Evolutionary conservation across 2,113 vertebrate genomes (phyloP).

Genomic region (Scytalopus superciliaris): DNA sequence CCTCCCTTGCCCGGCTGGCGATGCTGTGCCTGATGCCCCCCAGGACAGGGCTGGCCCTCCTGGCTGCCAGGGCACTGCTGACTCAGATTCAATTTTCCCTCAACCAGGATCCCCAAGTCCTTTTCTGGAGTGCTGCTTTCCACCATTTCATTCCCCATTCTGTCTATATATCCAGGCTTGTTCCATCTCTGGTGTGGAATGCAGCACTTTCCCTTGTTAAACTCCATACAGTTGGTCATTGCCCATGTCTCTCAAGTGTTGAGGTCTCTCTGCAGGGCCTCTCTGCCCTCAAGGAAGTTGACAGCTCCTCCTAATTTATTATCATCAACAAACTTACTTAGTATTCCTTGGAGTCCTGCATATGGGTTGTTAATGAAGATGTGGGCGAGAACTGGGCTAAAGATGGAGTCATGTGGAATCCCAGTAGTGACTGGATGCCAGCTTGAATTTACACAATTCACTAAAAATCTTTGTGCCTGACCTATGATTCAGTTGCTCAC

Average conservation of each 20-base stretch:
- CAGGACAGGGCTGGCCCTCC: accelerated
- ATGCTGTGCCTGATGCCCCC: not conserved
- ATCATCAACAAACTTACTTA: not conserved
- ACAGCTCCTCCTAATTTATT: not conserved
- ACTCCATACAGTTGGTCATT: accelerated
- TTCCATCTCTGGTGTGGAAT: not conserved
- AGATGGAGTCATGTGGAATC: not conserved
- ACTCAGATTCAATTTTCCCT: accelerated
- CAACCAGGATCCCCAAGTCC: accelerated
- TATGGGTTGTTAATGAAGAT: not conserved
- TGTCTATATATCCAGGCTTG: not conserved
- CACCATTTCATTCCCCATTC: not conserved
- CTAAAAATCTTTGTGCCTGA: not conserved
- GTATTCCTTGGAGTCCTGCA: not conserved
- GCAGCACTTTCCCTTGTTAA: not conserved
- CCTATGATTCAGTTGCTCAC: not conserved
- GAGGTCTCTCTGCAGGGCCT: not conserved
- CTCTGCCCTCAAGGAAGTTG: not conserved
- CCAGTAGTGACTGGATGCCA: not conserved
- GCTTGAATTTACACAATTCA: not conserved
- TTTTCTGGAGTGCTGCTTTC: not conserved
- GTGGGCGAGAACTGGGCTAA: accelerated
- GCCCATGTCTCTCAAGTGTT: not conserved
- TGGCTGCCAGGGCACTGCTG: not conserved
- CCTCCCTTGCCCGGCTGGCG: accelerated